Conservation (phyloP, 2,113 vertebrate species). For the Proterorhinus semilunaris region DNA sequence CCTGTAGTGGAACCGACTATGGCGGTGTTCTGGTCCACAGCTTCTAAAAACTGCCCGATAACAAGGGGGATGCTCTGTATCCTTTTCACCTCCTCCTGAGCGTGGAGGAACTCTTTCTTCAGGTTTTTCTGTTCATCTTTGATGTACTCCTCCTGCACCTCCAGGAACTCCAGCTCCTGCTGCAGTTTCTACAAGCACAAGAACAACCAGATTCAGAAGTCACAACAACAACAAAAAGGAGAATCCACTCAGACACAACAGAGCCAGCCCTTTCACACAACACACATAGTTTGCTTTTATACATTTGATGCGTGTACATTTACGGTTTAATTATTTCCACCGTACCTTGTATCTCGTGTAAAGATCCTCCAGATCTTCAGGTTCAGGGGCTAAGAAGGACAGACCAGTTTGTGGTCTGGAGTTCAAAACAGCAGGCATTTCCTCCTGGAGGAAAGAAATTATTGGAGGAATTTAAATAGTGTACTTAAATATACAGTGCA, state of each 20-base stretch:
- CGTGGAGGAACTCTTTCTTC: constrained; percentile 94
- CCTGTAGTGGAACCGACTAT: constrained; percentile 95
- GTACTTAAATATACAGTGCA: neutral
- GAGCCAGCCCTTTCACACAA: neutral
- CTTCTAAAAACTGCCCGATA: constrained; percentile 94
- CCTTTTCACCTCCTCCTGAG: constrained; percentile 94
- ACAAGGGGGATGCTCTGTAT: constrained; percentile 95
- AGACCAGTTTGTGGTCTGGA: constrained; percentile 87
- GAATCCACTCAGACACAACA: too few relatives aligned
- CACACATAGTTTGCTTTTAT: neutral
- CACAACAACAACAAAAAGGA: neutral
- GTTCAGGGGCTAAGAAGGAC: constrained; percentile 88
- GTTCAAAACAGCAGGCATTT: constrained; percentile 79
- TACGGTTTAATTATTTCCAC: neutral
- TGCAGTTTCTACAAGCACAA: constrained; percentile 83
- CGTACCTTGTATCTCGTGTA: constrained; percentile 90
- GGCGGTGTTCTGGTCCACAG: constrained; percentile 94
- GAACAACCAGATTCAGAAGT: neutral
- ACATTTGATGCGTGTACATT: neutral
- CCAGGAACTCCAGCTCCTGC: constrained; percentile 92
- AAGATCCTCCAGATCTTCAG: constrained; percentile 89
- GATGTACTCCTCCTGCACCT: constrained; percentile 95
- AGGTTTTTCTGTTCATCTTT: constrained; percentile 95
- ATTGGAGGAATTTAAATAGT: neutral
- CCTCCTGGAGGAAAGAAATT: constrained; percentile 74